Evolutionary conservation across 1,140 invertebrate species (phyloP).

Genomic region (Antheraea pernyi): DNA sequence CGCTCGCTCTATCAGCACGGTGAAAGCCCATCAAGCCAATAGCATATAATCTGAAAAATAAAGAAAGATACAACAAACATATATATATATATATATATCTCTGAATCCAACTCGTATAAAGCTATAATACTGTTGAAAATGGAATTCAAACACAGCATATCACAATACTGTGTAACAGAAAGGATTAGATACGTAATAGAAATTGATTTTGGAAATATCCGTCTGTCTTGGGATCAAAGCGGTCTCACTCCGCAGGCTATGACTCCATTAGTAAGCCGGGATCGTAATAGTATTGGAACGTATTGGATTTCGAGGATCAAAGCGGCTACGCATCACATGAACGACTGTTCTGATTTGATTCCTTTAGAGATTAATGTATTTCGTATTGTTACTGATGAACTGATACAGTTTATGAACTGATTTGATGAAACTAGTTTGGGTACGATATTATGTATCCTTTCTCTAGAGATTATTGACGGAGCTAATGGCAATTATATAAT

Average conservation of each 20-base stretch:
- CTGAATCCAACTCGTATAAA: too few relatives aligned
- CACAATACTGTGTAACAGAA: slow-evolving; percentile 23
- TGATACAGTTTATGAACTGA: too few relatives aligned
- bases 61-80: background rate
- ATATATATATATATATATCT: too few relatives aligned
- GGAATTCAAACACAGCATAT: slow-evolving; percentile 12
- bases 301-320: slow-evolving; percentile 45
- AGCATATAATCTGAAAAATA: too few relatives aligned
- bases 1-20: too few relatives aligned
- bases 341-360: slow-evolving; percentile 16
- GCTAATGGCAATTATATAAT: too few relatives aligned
- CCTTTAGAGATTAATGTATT: slow-evolving; percentile 8
- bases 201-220: slow-evolving; percentile 35
- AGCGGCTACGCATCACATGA: slow-evolving; percentile 19
- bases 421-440: too few relatives aligned
- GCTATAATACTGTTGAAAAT: background rate
- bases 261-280: slow-evolving; percentile 41
- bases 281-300: slow-evolving; percentile 40
- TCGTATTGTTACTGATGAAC: too few relatives aligned
- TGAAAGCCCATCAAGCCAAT: too few relatives aligned
- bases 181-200: slow-evolving; percentile 36
- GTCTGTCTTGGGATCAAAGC: slow-evolving; percentile 41
- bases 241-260: slow-evolving; percentile 26
- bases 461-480: too few relatives aligned
- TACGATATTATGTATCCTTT: too few relatives aligned